These are phyloP conservation scores for Mystacornis crossleyi DNA, from an alignment of 2,113 vertebrate species.

Conservation along the genomic window DNA sequence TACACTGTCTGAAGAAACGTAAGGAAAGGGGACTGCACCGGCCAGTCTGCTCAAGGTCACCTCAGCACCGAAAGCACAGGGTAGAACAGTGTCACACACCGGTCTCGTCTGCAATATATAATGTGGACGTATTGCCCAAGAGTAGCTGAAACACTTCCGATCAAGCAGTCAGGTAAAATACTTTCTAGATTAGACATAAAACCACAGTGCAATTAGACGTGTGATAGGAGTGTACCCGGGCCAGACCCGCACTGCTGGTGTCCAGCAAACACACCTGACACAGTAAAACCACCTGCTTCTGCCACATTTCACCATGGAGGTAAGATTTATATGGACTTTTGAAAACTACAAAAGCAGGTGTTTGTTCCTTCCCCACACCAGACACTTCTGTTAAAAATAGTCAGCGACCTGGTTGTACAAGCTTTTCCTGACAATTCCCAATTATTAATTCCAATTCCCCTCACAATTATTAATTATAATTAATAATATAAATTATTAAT, in stretches of 20 bases:
- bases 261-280: background rate
- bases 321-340: background rate
- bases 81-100: background rate
- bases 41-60: background rate
- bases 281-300: background rate
- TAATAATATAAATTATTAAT: background rate
- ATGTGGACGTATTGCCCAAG: background rate
- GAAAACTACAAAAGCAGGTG: background rate
- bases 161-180: background rate
- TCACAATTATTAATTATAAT: background rate
- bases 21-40: accelerated
- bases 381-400: background rate
- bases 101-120: background rate
- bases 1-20: accelerated
- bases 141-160: background rate
- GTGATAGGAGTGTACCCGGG: background rate
- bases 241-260: accelerated
- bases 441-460: background rate
- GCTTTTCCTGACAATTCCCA: background rate
- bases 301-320: background rate
- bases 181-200: background rate
- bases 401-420: background rate
- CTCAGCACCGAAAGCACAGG: background rate
- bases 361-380: background rate
- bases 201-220: background rate